Evolutionary conservation across 1,140 invertebrate species (phyloP), one percentile per base, ranked within the genome.

Genomic region (Drosophila jambulina): DNA sequence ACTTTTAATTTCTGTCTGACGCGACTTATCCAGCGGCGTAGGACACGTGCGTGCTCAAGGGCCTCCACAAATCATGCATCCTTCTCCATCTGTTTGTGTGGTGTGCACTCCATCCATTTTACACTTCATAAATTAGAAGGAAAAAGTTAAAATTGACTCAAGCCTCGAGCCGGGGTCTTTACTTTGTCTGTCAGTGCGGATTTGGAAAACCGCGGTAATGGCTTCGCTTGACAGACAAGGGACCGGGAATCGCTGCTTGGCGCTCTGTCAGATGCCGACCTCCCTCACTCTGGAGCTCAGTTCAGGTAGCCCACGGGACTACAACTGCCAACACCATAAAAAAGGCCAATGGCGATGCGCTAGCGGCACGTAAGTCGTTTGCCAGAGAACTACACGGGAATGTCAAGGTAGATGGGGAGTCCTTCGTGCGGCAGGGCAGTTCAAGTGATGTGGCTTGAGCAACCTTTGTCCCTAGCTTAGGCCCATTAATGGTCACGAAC

Each of bases 221-320:
- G 70, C 21, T 65, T 69, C 6, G 27, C 25, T 45, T 79, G 78
- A 86, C 67, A 82, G 75, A 86, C 69, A 69, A 67, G 70, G 78
- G 82, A 64, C 72, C 77, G 13, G 19, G 4, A 54, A 48, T 27
- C 21, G 21, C 13, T 19, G 27, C 27, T 15, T 19, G 56, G 12
- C n/a, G 34, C 13, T 34, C 45, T 49, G 23, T 13, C 32, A 60
- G 42, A 49, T 61, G 21, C 29, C 29, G 58, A 49, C 42, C 51
- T 34, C 19, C 32, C 51, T 54, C 51, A 54, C 15, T 54, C 21
- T 23, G 8, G 51, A 36, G 51, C 51, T 54, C 15, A 17, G 34
- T 36, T 54, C 15, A 54, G 19, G 21, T 25, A 17, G 19, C 32
- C 3, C 6, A 5, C 12, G 3, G 7, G 10, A 17, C 48, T 15